Conservation (phyloP, 2,797 vertebrate genomes). For the Urocyon cinereoargenteus region DNA sequence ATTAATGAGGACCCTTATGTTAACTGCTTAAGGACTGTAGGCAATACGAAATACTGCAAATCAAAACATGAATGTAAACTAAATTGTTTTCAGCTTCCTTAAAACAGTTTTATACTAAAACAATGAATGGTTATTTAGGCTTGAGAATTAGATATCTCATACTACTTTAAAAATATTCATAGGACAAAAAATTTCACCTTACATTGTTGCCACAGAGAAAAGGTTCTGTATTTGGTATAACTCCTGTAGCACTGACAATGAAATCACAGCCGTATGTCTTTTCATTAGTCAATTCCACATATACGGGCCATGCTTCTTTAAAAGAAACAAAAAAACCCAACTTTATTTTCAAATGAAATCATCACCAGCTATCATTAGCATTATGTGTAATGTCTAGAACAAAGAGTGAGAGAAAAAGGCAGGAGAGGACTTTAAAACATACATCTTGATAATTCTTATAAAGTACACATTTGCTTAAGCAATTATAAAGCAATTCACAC, state of each 20-base stretch:
- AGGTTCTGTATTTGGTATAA: conserved; percentile 93
- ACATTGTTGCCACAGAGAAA: conserved; percentile 95
- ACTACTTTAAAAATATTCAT: conserved; percentile 7
- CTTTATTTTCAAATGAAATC: conserved; percentile 55
- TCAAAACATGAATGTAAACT: background rate
- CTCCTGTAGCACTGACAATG: conserved; percentile 97
- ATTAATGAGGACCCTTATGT: background rate
- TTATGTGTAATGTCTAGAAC: background rate
- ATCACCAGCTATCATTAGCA: background rate
- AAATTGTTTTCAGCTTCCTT: conserved; percentile 9
- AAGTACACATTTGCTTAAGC: background rate
- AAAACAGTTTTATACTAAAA: background rate
- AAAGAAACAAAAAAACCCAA: conserved; percentile 52
- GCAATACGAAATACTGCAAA: background rate
- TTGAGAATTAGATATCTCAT: background rate
- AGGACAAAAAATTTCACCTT: conserved; percentile 79
- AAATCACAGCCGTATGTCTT: conserved; percentile 96
- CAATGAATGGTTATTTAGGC: background rate
- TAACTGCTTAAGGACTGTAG: background rate
- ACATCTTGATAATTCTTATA: background rate
- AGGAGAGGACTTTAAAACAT: conserved; percentile 1
- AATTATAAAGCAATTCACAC: background rate
- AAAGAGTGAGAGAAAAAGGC: background rate
- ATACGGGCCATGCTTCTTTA: conserved; percentile 94
- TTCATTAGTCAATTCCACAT: conserved; percentile 93